Base-by-base conservation (phyloP, 2,888 invertebrate genomes). In the Griposia aprilina region DNA sequence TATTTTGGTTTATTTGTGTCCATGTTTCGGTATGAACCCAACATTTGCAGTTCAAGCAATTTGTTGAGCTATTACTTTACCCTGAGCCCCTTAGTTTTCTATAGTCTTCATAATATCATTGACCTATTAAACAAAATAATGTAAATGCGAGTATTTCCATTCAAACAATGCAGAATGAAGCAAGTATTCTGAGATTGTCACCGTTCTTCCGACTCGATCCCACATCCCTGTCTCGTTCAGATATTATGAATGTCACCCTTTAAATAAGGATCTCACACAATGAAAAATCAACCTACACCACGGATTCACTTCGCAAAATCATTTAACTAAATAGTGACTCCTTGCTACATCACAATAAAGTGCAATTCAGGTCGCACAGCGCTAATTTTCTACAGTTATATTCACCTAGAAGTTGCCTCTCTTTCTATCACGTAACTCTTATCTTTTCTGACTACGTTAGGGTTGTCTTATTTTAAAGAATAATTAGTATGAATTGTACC, bases 131-230 rank as follows among this genome's bases (percentile, higher is more conserved):
- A 66, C 26, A 45, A 45, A 65, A 20, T 26, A 65, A 20, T 26
- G 7, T 45, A 30, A 30, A 67, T 13, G 20, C 2, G 4, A 26
- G 26, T 20, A 57, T 36, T 50, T 57, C 15, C 50, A 59, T 80
- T 59, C 4, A 63, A 57, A 59, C 48, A 74, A 81, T 41, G 20
- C 48, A 57, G 79, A 48, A 55, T 68, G 36, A 55, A 41, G 57
- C 55, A 15, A 4, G 59, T 52, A 78, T 78, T 69, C 55, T 41
- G 0, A 36, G 41, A 26, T 69, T 63, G 78, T 63, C 78, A 69
- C 23, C 26, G 26, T 69, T 65, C 69, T 55, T 78, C 62, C 78
- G 78, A 57, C 50, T 55, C 50, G 48, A n/a, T 69, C 30, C 41
- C 41, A 11, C 15, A 65, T 70, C 23, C 57, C 48, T 63, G 41